phyloP scores from a whole-genome alignment of 2,113 vertebrate species.

The Blennius ocellaris region DNA sequence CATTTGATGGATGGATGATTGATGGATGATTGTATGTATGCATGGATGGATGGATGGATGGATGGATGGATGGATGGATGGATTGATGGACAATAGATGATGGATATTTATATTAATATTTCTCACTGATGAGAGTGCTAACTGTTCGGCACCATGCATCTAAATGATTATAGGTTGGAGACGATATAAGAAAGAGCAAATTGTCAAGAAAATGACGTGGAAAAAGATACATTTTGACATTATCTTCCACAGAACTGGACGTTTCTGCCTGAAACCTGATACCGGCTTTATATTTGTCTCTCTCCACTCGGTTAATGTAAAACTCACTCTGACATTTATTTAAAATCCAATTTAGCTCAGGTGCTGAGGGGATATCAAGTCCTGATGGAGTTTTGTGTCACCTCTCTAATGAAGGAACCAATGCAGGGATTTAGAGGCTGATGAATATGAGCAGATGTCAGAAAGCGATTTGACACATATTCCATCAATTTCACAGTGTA shows the following conservation, averaged over 20 bases:
- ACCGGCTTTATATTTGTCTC: conserved; percentile 56
- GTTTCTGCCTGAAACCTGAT: conserved; percentile 39
- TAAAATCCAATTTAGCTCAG: conserved; percentile 85
- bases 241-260: conserved; percentile 48
- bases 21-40: too few species aligned
- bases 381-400: conserved; percentile 80
- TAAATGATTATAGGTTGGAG: too few species aligned
- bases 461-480: conserved; percentile 79
- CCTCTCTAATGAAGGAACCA: conserved; percentile 81
- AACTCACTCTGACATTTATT: conserved; percentile 84
- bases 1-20: too few species aligned
- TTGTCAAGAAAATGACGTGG: too few species aligned
- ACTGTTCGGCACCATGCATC: too few species aligned
- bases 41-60: too few species aligned
- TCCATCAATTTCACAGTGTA: conserved; percentile 82
- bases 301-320: conserved; percentile 68
- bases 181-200: too few species aligned
- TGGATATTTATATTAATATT: too few species aligned
- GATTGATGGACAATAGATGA: too few species aligned
- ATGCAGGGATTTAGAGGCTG: conserved; percentile 74
- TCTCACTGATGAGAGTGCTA: too few species aligned
- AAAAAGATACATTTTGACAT: conserved; percentile 27
- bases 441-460: conserved; percentile 85
- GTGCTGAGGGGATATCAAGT: conserved; percentile 78
- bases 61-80: too few species aligned